Evolutionary conservation across 2,888 invertebrate species (phyloP).

Genomic region (Apamea anceps): DNA sequence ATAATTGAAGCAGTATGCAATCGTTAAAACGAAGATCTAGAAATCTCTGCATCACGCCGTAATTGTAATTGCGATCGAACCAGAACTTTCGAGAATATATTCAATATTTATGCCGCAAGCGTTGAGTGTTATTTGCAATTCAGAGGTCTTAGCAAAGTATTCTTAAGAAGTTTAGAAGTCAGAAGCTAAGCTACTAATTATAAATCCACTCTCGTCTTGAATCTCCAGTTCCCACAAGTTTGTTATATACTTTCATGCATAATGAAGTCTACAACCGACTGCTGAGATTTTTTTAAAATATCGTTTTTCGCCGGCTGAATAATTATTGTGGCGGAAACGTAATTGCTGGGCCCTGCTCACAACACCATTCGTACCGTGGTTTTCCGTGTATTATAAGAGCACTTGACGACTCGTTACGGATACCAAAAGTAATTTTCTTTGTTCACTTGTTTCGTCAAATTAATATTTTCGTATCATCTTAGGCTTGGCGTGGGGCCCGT

Average conservation of each 20-base stretch:
- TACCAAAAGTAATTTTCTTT: constrained; percentile 39
- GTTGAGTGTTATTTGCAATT: constrained; percentile 35
- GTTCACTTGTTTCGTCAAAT: constrained; percentile 13
- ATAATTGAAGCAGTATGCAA: not conserved
- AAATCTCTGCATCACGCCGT: not conserved
- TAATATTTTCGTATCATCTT: constrained; percentile 27
- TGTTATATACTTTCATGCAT: constrained; percentile 25
- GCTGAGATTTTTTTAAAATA: not conserved
- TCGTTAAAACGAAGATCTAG: not conserved
- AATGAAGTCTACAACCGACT: constrained; percentile 23
- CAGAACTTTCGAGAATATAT: constrained; percentile 17
- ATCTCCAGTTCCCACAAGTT: constrained; percentile 34
- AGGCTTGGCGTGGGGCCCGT: not conserved
- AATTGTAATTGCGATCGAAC: not conserved
- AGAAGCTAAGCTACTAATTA: constrained; percentile 46
- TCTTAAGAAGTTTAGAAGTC: constrained; percentile 42
- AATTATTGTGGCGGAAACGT: constrained; percentile 34
- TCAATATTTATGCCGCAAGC: constrained; percentile 31
- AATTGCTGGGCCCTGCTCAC: constrained; percentile 12
- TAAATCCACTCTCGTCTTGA: constrained; percentile 44
- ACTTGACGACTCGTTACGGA: constrained; percentile 1
- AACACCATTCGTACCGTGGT: constrained; percentile 5
- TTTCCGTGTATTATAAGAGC: constrained; percentile 18
- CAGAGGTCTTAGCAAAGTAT: constrained; percentile 31
- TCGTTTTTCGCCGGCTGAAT: constrained; percentile 10